Base-by-base conservation (phyloP, 2,797 vertebrate genomes). In the Sebastes itinus region DNA sequence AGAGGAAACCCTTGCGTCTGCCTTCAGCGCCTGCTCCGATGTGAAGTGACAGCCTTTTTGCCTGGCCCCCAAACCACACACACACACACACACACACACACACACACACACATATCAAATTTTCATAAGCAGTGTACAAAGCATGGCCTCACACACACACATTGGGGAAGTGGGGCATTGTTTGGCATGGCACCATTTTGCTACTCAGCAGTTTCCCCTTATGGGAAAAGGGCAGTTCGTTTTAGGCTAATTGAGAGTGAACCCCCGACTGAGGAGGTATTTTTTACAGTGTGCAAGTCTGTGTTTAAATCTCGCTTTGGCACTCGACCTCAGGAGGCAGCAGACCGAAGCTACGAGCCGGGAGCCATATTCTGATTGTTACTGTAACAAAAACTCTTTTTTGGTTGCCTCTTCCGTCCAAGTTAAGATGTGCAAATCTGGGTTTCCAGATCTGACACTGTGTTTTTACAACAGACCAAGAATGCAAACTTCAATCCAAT, bases 1-100 rank as follows among this genome's bases (percentile, higher is more conserved):
- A 84, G 87, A 88, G 80, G 80, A 92, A 85, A 88, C 85, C 84
- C 86, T 81, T 68, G 83, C 22, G 32, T 81, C 69, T 88, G 85
- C 84, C 72, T 83, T 78, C 74, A 81, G 56, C 1, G 27, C 73
- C 68, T 65, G 59, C 83, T 84, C 62, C 65, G 22, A 92, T 88
- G 61, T 68, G 85, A 88, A 85, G 66, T 84, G 90, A 93, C 91
- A 89, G 79, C 52, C 68, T 86, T 75, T 58, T 78, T 56, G 60
- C 64, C 56, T 58, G 73, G 56, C 72, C 79, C 38, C 38, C 46
- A 13, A 76, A 78, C 58, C 63, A 25, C 80, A 77, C 69, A 61
- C 66, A 16, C 80, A 25, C 80, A 77, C 69, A 61, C 65, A 20
- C 80, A 77, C 69, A 56, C 66, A 22, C 38, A 64, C 66, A 77